A percentile compares a stretch with the other conserved stretches of the same genome.
Conservation (phyloP, 2,888 invertebrate genomes). For the Agrilus mali region DNA sequence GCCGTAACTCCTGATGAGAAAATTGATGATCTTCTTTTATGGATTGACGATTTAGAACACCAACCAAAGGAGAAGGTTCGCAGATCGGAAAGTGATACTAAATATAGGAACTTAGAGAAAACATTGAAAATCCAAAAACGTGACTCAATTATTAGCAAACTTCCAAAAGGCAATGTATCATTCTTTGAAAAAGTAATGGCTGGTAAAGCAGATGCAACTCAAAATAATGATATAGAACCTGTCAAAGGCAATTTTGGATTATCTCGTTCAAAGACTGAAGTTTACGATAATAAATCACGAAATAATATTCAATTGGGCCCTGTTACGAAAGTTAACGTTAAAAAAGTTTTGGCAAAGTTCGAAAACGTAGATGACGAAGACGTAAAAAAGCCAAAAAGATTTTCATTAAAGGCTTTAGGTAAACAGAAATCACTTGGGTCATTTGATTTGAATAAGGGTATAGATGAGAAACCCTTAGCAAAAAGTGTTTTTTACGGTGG, state of each 20-base stretch:
- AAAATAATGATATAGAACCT: conserved; percentile 12
- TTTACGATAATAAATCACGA: conserved; percentile 23
- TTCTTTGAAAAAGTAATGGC: conserved; percentile 30
- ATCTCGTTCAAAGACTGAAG: conserved; percentile 29
- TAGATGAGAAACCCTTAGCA: not conserved
- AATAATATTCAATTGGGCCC: conserved; percentile 31
- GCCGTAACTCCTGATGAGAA: conserved; percentile 24
- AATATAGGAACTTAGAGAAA: conserved; percentile 31
- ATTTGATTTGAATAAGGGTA: conserved; percentile 4
- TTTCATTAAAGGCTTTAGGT: conserved; percentile 9
- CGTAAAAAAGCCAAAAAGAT: conserved; percentile 3
- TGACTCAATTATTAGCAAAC: conserved; percentile 26
- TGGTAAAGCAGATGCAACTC: conserved; percentile 22
- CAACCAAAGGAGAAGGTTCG: conserved; percentile 24
- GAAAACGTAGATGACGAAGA: conserved; percentile 20
- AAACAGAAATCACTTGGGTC: conserved; percentile 15
- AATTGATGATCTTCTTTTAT: conserved; percentile 31
- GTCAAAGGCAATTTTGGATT: conserved; percentile 17
- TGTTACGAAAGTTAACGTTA: conserved; percentile 30
- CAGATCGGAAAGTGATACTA: conserved; percentile 28
- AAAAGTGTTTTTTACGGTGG: conserved; percentile 2
- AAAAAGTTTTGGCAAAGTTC: conserved; percentile 30
- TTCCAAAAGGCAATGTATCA: conserved; percentile 30
- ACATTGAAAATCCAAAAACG: conserved; percentile 25
- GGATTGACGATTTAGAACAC: conserved; percentile 33